Evolutionary conservation across 2,797 vertebrate genomes (phyloP), one percentile per base, ranked within the genome.

Genomic region (Apogon hyalosoma): DNA sequence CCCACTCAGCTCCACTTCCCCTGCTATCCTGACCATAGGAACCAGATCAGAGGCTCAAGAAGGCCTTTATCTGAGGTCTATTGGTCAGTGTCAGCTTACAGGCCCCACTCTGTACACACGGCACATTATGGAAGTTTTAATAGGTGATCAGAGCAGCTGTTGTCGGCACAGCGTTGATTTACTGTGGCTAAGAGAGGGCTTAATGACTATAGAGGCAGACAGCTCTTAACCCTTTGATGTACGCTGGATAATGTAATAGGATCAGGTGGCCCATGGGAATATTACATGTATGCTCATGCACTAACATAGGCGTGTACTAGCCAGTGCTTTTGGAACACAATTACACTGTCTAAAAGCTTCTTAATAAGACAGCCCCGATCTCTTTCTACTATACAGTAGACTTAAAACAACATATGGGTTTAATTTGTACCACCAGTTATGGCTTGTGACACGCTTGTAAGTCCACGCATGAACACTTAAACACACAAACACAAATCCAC

Each of bases 201-300:
- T 93, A 92, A 93, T 92, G 92, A 90, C 91, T 89, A 79, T 56
- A 81, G 88, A 87, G 88, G 82, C 88, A 87, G 90, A 88, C 87
- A 85, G 89, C 88, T 79, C 84, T 93, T 93, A 92, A 93, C 92
- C 86, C 90, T 93, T 94, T 93, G 83, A 92, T 92, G 90, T 89
- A 58, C 40, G 6, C 51, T 61, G 82, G 84, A 88, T 91, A 91
- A 89, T 90, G 90, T 90, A 91, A 91, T 73, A 82, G 81, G 88
- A 92, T 92, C 85, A 84, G 83, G 78, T 87, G 73, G 80, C 77
- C 84, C 69, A 46, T 70, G 84, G 80, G 80, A 86, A 88, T 79
- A 60, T 65, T 70, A 73, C 81, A 77, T 80, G 66, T 62, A 72
- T 18, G 16, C 71, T 82, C 67, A 76, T 75, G 76, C 56, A 64